Conservation (phyloP, 2,888 invertebrate genomes). For the Nesidiocoris tenuis region DNA sequence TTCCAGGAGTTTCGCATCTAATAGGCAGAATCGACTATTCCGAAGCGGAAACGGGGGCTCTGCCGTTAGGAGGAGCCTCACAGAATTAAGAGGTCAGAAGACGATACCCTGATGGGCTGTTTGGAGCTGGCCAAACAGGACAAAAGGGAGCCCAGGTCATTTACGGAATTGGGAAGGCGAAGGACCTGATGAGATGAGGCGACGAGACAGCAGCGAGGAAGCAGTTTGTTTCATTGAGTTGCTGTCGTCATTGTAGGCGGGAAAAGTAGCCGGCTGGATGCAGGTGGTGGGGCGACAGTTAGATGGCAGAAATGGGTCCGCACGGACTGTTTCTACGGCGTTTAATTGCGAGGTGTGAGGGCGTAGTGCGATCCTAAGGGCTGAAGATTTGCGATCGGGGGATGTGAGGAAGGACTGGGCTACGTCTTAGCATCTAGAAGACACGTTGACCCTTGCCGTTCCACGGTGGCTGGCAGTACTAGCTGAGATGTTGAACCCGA, state of each 20-base stretch:
- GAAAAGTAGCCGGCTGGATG: neutral
- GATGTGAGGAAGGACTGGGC: neutral
- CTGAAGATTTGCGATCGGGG: neutral
- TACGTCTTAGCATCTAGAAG: neutral
- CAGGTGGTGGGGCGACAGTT: neutral
- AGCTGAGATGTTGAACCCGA: neutral
- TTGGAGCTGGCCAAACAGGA: constrained; percentile 31
- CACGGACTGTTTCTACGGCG: constrained; percentile 16
- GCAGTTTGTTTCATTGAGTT: constrained; percentile 18
- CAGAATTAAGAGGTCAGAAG: constrained; percentile 31
- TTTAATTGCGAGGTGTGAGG: constrained; percentile 42
- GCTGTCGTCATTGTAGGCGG: neutral
- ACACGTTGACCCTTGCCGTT: neutral
- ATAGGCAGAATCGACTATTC: neutral
- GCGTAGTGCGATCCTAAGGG: constrained; percentile 27
- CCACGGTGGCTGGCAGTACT: neutral
- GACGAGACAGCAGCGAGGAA: constrained; percentile 25
- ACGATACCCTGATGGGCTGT: constrained; percentile 42
- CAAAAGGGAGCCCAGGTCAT: constrained; percentile 24
- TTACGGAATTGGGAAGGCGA: constrained; percentile 35
- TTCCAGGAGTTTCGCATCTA: neutral
- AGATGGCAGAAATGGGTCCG: neutral
- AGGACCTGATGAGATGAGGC: constrained; percentile 27
- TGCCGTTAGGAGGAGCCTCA: neutral
- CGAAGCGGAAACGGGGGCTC: neutral